Conservation (phyloP, 2,113 vertebrate genomes). For the Abramis brama region DNA sequence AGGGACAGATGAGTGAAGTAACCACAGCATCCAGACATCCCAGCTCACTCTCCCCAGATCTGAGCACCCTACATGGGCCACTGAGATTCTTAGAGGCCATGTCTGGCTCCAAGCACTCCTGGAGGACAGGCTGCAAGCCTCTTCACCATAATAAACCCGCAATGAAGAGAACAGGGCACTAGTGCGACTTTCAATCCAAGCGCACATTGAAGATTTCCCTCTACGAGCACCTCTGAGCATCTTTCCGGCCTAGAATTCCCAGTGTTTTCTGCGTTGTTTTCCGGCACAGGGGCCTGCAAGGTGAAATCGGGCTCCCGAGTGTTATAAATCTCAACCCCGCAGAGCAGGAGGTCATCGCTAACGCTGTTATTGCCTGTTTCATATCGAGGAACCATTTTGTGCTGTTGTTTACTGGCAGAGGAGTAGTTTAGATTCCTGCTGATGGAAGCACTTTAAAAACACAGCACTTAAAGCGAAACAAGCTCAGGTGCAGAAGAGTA, state of each 20-base stretch:
- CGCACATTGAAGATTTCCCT: conserved; percentile 6
- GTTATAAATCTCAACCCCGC: conserved; percentile 46
- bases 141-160: conserved; percentile 43
- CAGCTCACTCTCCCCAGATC: conserved; percentile 30
- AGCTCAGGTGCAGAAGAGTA: conserved; percentile 14
- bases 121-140: conserved; percentile 37
- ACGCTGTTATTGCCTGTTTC: conserved; percentile 44
- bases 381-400: conserved; percentile 42
- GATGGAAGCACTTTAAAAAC: conserved; percentile 53
- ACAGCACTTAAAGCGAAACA: conserved; percentile 37
- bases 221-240: neutral
- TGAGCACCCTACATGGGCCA: conserved; percentile 45
- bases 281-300: neutral
- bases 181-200: neutral
- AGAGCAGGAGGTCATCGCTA: conserved; percentile 39
- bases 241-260: neutral
- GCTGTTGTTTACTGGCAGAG: conserved; percentile 44
- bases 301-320: neutral
- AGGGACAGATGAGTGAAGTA: conserved; percentile 29
- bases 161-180: conserved; percentile 25
- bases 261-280: conserved; percentile 9
- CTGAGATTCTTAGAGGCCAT: conserved; percentile 29
- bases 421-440: conserved; percentile 48
- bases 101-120: conserved; percentile 42
- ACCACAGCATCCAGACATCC: conserved; percentile 36